Evolutionary conservation across 2,888 invertebrate species (phyloP).

Genomic region (Iphiclides podalirius): DNA sequence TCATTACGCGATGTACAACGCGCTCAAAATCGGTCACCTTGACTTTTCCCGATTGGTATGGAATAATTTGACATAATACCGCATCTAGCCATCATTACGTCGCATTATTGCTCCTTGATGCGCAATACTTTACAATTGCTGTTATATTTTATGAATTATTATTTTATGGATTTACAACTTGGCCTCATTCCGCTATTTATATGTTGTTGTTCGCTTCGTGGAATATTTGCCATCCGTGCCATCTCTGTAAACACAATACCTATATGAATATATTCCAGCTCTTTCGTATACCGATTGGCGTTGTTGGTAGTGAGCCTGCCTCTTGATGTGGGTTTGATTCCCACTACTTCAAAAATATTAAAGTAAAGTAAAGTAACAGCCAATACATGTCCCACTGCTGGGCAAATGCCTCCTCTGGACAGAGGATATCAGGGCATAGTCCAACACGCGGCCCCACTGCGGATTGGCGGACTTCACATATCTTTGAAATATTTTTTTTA

Average conservation of each 20-base stretch:
- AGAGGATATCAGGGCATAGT: too few species aligned
- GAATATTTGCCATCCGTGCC: not conserved
- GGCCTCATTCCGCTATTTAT: constrained; percentile 11
- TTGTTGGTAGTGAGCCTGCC: too few species aligned
- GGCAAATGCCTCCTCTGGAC: too few species aligned
- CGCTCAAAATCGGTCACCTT: constrained; percentile 67
- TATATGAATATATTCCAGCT: too few species aligned
- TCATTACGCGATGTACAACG: constrained; percentile 50
- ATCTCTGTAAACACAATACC: not conserved
- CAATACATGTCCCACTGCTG: too few species aligned
- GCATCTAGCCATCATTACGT: constrained; percentile 57
- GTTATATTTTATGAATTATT: constrained; percentile 43
- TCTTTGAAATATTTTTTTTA: too few species aligned
- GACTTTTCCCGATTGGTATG: constrained; percentile 74
- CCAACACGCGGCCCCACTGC: too few species aligned
- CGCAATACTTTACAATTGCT: constrained; percentile 36
- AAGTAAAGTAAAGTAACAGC: too few species aligned
- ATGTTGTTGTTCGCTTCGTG: not conserved
- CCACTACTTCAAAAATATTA: too few species aligned
- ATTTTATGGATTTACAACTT: constrained; percentile 25
- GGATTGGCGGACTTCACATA: too few species aligned
- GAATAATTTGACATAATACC: constrained; percentile 77
- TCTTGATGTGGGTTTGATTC: too few species aligned
- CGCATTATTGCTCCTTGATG: constrained; percentile 44
- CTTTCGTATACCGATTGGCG: too few species aligned